Conservation (phyloP, 1,140 invertebrate species). For the Halictus rubicundus region DNA sequence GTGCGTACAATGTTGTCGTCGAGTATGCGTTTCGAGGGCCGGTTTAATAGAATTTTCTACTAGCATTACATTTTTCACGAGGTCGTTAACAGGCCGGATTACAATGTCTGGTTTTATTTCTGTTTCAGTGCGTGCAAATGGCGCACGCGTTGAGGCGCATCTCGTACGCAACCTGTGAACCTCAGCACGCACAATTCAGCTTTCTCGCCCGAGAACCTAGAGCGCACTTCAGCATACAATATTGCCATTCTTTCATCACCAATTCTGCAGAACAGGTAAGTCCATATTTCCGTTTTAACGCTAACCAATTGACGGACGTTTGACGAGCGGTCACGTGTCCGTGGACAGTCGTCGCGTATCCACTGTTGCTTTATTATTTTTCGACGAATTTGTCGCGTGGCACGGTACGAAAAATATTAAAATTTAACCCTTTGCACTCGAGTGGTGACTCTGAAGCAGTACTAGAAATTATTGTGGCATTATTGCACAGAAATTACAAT, state of each 20-base stretch:
- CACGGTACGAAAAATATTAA: no score
- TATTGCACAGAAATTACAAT: no score
- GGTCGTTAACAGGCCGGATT: no score
- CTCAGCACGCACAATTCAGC: slow-evolving; percentile 89
- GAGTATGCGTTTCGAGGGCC: no score
- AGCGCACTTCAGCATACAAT: slow-evolving; percentile 87
- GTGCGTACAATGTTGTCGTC: no score
- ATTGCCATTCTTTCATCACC: slow-evolving; percentile 91
- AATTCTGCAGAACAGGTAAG: slow-evolving; percentile 89
- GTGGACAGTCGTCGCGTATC: background rate
- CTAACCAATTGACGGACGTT: no score
- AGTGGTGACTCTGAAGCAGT: no score
- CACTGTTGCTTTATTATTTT: no score
- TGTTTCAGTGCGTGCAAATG: slow-evolving; percentile 90
- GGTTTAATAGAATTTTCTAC: background rate
- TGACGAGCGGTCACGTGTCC: background rate
- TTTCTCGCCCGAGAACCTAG: slow-evolving; percentile 91
- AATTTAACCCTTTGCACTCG: no score
- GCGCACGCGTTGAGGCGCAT: slow-evolving; percentile 92
- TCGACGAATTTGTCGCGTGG: no score
- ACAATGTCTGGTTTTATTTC: background rate
- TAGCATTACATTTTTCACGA: no score
- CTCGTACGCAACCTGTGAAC: slow-evolving; percentile 93
- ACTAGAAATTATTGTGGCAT: no score
- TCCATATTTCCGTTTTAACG: slow-evolving; percentile 30